Conservation (phyloP, 2,113 vertebrate genomes). For the Notechis scutatus region DNA sequence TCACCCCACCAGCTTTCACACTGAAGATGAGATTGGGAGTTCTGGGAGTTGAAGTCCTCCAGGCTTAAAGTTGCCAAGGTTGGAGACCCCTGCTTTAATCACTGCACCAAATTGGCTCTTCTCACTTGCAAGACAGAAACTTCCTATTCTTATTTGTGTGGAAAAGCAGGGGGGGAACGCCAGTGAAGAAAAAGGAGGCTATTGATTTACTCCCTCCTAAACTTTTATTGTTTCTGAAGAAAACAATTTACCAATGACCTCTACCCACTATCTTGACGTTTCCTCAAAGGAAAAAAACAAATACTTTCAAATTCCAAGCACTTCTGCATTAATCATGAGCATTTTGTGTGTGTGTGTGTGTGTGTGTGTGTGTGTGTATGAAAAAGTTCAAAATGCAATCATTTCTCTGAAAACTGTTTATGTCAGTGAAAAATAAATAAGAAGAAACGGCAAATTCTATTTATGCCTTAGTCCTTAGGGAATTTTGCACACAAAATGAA, state of each 20-base stretch:
- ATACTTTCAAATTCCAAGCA: neutral
- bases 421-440: neutral
- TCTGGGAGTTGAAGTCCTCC: too few relatives aligned
- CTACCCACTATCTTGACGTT: neutral
- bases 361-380: too few relatives aligned
- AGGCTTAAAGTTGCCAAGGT: too few relatives aligned
- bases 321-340: neutral
- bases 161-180: neutral
- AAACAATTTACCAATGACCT: neutral
- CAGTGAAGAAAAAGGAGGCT: neutral
- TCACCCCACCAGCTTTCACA: too few relatives aligned
- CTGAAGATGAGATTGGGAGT: too few relatives aligned
- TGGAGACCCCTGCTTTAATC: too few relatives aligned
- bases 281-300: neutral
- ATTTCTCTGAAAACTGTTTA: neutral
- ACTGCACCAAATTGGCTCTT: neutral
- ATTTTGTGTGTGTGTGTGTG: too few relatives aligned
- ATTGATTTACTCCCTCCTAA: neutral
- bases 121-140: neutral
- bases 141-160: neutral
- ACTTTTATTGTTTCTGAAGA: neutral
- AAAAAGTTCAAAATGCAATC: neutral
- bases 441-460: constrained; percentile 4
- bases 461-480: neutral
- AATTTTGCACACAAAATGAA: neutral